phyloP scores from a whole-genome alignment of 2,888 invertebrate species.

The Cheilosia pagana region DNA sequence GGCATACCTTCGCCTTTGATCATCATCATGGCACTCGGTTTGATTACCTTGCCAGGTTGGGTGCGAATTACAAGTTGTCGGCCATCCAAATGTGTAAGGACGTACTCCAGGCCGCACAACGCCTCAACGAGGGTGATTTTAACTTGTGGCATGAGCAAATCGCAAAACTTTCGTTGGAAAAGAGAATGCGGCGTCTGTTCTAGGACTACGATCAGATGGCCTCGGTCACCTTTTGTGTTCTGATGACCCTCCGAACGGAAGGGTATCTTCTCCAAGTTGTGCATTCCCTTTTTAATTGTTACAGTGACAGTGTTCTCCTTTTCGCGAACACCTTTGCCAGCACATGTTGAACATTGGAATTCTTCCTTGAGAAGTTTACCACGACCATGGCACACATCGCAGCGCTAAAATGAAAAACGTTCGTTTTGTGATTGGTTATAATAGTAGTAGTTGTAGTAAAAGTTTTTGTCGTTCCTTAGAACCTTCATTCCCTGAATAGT shows the following conservation, averaged over 20 bases:
- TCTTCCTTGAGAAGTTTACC: constrained; percentile 91
- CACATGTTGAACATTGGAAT: constrained; percentile 92
- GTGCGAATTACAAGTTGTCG: constrained; percentile 91
- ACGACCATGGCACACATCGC: constrained; percentile 87
- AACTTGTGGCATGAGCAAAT: constrained; percentile 88
- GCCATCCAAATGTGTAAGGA: constrained; percentile 95
- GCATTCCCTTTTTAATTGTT: constrained; percentile 95
- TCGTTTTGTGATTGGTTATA: neutral
- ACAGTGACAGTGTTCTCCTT: constrained; percentile 94
- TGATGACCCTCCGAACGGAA: constrained; percentile 96
- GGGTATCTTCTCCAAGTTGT: constrained; percentile 92
- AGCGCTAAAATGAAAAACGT: constrained; percentile 80
- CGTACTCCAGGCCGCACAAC: constrained; percentile 93
- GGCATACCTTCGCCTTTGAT: constrained; percentile 97
- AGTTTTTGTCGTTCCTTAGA: neutral
- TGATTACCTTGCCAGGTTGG: constrained; percentile 91
- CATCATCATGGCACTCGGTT: constrained; percentile 91
- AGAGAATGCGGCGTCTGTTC: constrained; percentile 91
- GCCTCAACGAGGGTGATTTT: constrained; percentile 93
- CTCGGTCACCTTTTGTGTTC: constrained; percentile 92
- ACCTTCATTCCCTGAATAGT: neutral
- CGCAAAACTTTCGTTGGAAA: constrained; percentile 91
- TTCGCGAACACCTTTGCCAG: constrained; percentile 92
- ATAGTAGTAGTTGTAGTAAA: too few species aligned
- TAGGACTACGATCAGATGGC: constrained; percentile 94